Conservation (phyloP, 1,140 invertebrate genomes). For the Plodia interpunctella region DNA sequence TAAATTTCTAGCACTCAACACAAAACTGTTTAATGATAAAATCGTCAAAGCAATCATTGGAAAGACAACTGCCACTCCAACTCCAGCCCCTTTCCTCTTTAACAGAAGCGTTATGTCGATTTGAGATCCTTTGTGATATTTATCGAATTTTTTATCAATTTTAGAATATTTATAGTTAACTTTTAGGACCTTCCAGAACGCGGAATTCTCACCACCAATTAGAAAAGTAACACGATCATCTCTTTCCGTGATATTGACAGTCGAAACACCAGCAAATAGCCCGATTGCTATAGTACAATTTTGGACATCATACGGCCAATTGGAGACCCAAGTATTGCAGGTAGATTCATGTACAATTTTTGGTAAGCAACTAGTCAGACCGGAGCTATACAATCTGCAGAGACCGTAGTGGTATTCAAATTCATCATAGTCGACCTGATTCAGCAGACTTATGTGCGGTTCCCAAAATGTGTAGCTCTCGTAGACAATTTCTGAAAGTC, state of each 20-base stretch:
- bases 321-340: neutral
- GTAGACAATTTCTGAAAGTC: neutral
- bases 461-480: neutral
- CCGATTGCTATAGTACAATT: constrained; percentile 4
- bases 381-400: neutral
- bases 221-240: neutral
- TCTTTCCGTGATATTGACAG: neutral
- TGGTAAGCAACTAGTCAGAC: neutral
- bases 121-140: neutral
- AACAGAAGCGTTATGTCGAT: neutral
- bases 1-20: constrained; percentile 3
- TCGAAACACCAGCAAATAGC: neutral
- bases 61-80: neutral
- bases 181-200: neutral
- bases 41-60: constrained; percentile 1
- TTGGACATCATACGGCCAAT: constrained; percentile 8
- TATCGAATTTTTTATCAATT: neutral
- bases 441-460: neutral
- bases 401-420: constrained; percentile 5
- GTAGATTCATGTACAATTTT: neutral
- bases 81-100: neutral
- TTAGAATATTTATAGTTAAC: neutral
- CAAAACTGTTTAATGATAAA: neutral
- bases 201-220: neutral
- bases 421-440: neutral